phyloP scores from a whole-genome alignment of 2,797 vertebrate species.

The Phalanger gymnotis region DNA sequence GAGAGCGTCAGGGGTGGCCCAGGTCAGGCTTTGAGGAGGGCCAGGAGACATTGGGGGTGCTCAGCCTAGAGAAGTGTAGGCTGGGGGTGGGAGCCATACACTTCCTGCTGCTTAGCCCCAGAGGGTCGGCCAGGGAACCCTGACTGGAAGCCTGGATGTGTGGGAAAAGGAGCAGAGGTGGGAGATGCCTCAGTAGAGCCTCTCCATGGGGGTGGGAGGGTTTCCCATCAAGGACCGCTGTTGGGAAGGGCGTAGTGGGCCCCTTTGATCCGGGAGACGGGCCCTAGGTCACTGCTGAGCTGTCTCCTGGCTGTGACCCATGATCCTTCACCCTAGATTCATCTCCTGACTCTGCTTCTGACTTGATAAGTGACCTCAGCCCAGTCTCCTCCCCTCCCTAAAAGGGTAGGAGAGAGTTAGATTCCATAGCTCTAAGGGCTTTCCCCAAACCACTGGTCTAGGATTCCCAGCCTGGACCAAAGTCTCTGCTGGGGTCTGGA shows the following conservation, averaged over 20 bases:
- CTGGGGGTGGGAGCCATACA: not conserved
- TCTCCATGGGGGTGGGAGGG: too few species aligned
- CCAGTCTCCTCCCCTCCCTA: not conserved
- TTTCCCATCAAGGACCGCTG: too few species aligned
- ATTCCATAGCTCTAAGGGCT: not conserved
- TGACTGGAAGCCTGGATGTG: not conserved
- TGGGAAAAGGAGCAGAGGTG: not conserved
- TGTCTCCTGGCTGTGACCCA: not conserved
- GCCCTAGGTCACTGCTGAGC: not conserved
- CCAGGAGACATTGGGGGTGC: not conserved
- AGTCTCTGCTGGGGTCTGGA: not conserved
- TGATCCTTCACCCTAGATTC: too few species aligned
- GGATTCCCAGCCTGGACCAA: too few species aligned
- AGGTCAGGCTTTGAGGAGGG: not conserved
- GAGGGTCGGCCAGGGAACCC: not conserved
- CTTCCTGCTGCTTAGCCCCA: too few species aligned
- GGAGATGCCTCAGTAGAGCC: not conserved
- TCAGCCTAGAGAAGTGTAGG: not conserved
- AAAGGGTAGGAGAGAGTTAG: not conserved
- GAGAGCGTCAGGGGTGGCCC: not conserved
- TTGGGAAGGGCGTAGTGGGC: too few species aligned
- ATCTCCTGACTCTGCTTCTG: not conserved
- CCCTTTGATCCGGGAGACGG: too few species aligned
- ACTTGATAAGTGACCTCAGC: too few species aligned
- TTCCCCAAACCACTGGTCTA: not conserved